Percentiles rank a stretch among this genome's conserved stretches.
These are phyloP conservation scores for Labroides dimidiatus DNA, from an alignment of 2,797 vertebrate species.

Conservation along the genomic window DNA sequence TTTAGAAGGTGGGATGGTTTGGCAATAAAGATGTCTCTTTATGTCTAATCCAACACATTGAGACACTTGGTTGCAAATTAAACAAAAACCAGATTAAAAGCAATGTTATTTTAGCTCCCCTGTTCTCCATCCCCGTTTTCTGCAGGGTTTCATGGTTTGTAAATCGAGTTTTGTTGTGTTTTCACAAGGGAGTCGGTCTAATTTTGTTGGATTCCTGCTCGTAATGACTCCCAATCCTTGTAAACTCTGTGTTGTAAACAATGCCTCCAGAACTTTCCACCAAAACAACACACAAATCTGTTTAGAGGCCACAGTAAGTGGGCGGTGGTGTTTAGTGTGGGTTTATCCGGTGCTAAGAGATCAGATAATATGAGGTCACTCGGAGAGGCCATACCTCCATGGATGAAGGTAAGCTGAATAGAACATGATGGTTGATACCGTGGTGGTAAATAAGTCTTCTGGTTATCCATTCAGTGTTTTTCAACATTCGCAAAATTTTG, in stretches of 20 bases:
- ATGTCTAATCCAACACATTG: slow-evolving; percentile 35
- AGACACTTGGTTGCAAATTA: slow-evolving; percentile 20
- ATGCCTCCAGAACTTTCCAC: slow-evolving; percentile 75
- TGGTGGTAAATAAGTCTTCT: too few relatives aligned
- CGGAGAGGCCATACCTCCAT: slow-evolving; percentile 64
- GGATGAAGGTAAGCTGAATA: slow-evolving; percentile 26
- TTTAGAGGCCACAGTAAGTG: slow-evolving; percentile 72
- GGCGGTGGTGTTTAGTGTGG: slow-evolving; percentile 75
- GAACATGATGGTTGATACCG: slow-evolving; percentile 15
- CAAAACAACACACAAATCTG: slow-evolving; percentile 59
- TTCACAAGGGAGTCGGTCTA: slow-evolving; percentile 68
- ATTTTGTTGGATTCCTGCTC: slow-evolving; percentile 72
- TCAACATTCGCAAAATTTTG: too few relatives aligned
- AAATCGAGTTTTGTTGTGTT: slow-evolving; percentile 52
- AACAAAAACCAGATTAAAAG: slow-evolving; percentile 44
- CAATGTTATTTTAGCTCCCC: slow-evolving; percentile 57
- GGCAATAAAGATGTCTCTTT: slow-evolving; percentile 53
- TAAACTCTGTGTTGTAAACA: slow-evolving; percentile 80
- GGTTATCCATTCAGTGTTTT: too few relatives aligned
- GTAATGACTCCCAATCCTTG: slow-evolving; percentile 73
- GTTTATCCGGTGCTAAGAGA: slow-evolving; percentile 76
- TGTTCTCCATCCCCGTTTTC: slow-evolving; percentile 36
- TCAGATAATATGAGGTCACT: slow-evolving; percentile 71
- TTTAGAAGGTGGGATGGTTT: slow-evolving; percentile 42
- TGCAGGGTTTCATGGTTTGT: slow-evolving; percentile 58